A percentile compares a stretch with the other conserved stretches of the same genome.
These are phyloP conservation scores for Brachionus plicatilis DNA, from an alignment of 1,140 invertebrate species.

Conservation along the genomic window DNA sequence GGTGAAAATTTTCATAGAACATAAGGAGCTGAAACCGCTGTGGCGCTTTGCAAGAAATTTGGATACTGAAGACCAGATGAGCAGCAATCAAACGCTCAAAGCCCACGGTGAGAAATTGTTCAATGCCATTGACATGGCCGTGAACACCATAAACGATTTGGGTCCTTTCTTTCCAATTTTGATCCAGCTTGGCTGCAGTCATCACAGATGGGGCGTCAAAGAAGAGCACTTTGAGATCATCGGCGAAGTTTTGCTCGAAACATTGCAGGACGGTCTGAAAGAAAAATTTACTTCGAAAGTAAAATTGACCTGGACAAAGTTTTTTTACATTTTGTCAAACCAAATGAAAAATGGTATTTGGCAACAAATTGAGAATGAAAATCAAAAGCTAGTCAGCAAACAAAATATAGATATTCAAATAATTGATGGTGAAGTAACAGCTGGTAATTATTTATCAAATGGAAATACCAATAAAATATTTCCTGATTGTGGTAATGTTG, in stretches of 20 bases:
- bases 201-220: slow-evolving; percentile 15
- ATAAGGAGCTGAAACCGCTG: slow-evolving; percentile 18
- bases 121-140: slow-evolving; percentile 30
- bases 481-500: neutral
- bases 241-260: neutral
- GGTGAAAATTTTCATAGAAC: slow-evolving; percentile 8
- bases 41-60: slow-evolving; percentile 31
- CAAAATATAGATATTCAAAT: slow-evolving; percentile 9
- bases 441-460: neutral
- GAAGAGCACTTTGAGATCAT: slow-evolving; percentile 30
- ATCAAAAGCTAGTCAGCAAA: neutral
- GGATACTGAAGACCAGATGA: slow-evolving; percentile 26
- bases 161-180: slow-evolving; percentile 1
- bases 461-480: slow-evolving; percentile 7
- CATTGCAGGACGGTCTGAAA: neutral
- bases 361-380: neutral
- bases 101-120: slow-evolving; percentile 35
- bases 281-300: slow-evolving; percentile 16
- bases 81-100: slow-evolving; percentile 19
- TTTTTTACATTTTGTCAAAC: neutral
- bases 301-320: neutral
- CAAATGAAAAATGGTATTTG: slow-evolving; percentile 5
- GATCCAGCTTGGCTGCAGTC: slow-evolving; percentile 9
- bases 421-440: neutral
- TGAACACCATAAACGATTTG: slow-evolving; percentile 14